A percentile compares a stretch with the other conserved stretches of the same genome.
Conservation (phyloP, 2,888 invertebrate genomes). For the Tiphia femorata region DNA sequence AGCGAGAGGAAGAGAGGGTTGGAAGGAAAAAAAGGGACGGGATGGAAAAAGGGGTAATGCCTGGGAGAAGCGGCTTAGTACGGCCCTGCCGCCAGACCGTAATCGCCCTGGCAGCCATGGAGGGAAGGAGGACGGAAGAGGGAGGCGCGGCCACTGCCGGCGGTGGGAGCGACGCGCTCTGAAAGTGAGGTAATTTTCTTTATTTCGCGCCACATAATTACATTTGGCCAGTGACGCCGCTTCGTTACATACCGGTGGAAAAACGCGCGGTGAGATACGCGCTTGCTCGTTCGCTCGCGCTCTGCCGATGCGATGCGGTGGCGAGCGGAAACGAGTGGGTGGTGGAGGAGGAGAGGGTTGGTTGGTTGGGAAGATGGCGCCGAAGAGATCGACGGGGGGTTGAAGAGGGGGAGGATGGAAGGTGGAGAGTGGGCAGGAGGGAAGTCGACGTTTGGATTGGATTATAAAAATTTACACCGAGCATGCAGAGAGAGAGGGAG, state of each 20-base stretch:
- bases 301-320: too few relatives aligned
- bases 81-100: not conserved
- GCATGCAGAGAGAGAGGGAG: slow-evolving; percentile 1
- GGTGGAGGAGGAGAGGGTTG: not conserved
- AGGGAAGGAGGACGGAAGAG: not conserved
- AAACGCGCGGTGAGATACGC: not conserved
- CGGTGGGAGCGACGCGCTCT: not conserved
- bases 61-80: too few relatives aligned
- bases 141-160: not conserved
- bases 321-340: not conserved
- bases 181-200: slow-evolving; percentile 25
- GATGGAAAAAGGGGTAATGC: not conserved
- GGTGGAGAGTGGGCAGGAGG: slow-evolving; percentile 3
- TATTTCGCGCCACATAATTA: slow-evolving; percentile 26
- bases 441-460: slow-evolving; percentile 4
- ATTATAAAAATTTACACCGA: slow-evolving; percentile 27
- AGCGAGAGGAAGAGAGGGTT: not conserved
- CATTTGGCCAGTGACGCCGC: slow-evolving; percentile 12
- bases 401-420: slow-evolving; percentile 20
- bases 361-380: not conserved
- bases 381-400: slow-evolving; percentile 16
- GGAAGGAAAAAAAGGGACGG: not conserved
- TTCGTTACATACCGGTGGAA: slow-evolving; percentile 10
- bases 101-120: not conserved
- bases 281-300: too few relatives aligned